A percentile compares a stretch with the other conserved stretches of the same genome.
Evolutionary conservation across 2,113 vertebrate species (phyloP).

Genomic region (Monopterus albus): DNA sequence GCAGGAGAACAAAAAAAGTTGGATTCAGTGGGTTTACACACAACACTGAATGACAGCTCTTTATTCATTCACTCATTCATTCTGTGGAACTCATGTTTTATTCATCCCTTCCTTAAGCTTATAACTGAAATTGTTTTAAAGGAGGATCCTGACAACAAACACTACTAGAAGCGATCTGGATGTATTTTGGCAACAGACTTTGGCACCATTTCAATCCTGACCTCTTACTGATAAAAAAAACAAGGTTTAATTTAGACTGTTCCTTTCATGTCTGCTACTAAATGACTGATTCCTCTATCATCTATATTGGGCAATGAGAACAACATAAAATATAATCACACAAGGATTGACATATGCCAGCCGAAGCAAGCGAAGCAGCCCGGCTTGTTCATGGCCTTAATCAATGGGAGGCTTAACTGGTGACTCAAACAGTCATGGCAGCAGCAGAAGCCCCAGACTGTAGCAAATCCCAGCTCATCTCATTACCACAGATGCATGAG

Average conservation of each 20-base stretch:
- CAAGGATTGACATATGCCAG: slow-evolving; percentile 72
- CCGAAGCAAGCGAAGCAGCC: slow-evolving; percentile 59
- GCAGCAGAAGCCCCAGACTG: slow-evolving; percentile 67
- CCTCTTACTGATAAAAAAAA: slow-evolving; percentile 16
- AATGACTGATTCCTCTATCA: slow-evolving; percentile 37
- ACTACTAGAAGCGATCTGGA: slow-evolving; percentile 12
- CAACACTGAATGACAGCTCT: slow-evolving; percentile 39
- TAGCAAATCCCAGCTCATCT: slow-evolving; percentile 72
- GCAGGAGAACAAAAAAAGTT: slow-evolving; percentile 52
- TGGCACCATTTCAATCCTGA: neutral
- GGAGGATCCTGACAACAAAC: slow-evolving; percentile 8
- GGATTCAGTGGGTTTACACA: slow-evolving; percentile 54
- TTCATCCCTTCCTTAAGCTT: slow-evolving; percentile 54
- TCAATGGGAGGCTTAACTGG: slow-evolving; percentile 72
- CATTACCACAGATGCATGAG: slow-evolving; percentile 70
- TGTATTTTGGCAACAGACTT: slow-evolving; percentile 30
- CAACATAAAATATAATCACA: slow-evolving; percentile 43
- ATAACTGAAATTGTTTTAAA: slow-evolving; percentile 45
- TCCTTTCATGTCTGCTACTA: slow-evolving; percentile 33
- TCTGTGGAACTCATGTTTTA: slow-evolving; percentile 41
- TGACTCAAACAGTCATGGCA: slow-evolving; percentile 67
- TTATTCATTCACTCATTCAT: slow-evolving; percentile 19
- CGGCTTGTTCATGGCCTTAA: slow-evolving; percentile 65
- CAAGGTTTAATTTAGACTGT: slow-evolving; percentile 33
- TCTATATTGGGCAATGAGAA: slow-evolving; percentile 7